Evolutionary conservation across 2,888 invertebrate genomes (phyloP).

Genomic region (Seira musarum): DNA sequence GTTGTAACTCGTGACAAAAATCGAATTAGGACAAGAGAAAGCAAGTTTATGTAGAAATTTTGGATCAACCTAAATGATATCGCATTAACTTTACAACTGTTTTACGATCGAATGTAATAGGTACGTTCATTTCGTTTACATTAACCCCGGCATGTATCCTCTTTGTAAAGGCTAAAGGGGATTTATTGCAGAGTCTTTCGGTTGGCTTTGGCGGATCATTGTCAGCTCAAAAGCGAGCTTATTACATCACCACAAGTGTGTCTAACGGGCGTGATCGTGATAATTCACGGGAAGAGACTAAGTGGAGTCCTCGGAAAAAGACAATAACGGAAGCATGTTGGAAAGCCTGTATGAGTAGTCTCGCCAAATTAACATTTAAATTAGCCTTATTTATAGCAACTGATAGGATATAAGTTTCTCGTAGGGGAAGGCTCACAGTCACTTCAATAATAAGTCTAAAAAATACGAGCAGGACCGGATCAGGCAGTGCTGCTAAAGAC

Average conservation of each 20-base stretch:
- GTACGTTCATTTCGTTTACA: background rate
- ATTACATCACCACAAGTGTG: conserved; percentile 27
- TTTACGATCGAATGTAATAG: conserved; percentile 18
- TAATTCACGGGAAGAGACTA: background rate
- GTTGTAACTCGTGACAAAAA: no score
- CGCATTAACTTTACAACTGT: conserved; percentile 29
- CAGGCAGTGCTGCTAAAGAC: no score
- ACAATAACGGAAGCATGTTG: no score
- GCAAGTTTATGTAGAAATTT: background rate
- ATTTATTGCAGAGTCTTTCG: background rate
- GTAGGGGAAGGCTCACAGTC: no score
- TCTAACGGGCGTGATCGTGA: background rate
- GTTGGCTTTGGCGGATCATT: background rate
- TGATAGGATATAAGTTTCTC: no score
- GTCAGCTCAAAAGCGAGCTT: background rate
- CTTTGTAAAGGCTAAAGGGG: background rate
- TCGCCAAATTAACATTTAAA: background rate
- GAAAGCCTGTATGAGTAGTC: no score
- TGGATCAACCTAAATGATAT: background rate
- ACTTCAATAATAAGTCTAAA: no score
- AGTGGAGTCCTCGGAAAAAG: no score
- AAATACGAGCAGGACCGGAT: no score
- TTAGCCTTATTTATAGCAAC: no score
- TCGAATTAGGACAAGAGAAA: background rate
- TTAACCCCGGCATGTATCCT: background rate